Base-by-base conservation (phyloP, 2,797 vertebrate species). In the Anas bahamensis region DNA sequence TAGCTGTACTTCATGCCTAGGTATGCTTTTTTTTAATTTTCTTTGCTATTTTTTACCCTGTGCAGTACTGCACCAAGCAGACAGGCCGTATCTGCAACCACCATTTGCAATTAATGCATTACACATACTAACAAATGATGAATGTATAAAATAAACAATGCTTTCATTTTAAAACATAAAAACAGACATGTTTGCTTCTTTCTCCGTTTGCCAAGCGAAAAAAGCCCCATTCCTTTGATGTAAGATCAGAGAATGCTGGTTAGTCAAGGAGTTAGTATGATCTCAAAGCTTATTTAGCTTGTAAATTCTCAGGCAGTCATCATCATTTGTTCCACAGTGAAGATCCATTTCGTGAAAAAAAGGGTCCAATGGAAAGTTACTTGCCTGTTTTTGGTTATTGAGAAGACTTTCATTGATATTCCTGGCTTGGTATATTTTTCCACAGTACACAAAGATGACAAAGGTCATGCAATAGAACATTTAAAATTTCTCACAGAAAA, bases 401-500 rank as follows among this genome's bases (percentile, higher is more conserved):
- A 79, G 90, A 93, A 81, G 89, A 89, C 85, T 89, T 91, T 55
- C 90, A 96, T 90, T 96, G 94, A 95, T 97, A 94, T 95, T 97
- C 94, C 93, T 96, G 92, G 93, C 95, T 92, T 93, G 87, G 71
- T 68, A 94, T 94, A 94, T 86, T 96, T 95, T 97, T 95, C 94
- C 95, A 95, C 95, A 93, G 93, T 95, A 96, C 94, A 95, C 92
- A 93, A 89, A 95, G 90, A 95, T 94, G 95, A 91, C 90, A 95
- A 93, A 94, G 87, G 93, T 97, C 95, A 95, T 42, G 77, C 52
- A 95, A 93, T 52, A 83, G 83, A 93, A 60, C 93, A 94, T 95
- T 95, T 95, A 86, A 87, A 94, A 94, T 82, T 95, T 95, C 92
- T 92, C 94, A 89, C 10, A 92, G 85, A 94, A 95, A 94, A 96